phyloP scores from a whole-genome alignment of 2,797 vertebrate species.

The Melanotaenia maccullochi region DNA sequence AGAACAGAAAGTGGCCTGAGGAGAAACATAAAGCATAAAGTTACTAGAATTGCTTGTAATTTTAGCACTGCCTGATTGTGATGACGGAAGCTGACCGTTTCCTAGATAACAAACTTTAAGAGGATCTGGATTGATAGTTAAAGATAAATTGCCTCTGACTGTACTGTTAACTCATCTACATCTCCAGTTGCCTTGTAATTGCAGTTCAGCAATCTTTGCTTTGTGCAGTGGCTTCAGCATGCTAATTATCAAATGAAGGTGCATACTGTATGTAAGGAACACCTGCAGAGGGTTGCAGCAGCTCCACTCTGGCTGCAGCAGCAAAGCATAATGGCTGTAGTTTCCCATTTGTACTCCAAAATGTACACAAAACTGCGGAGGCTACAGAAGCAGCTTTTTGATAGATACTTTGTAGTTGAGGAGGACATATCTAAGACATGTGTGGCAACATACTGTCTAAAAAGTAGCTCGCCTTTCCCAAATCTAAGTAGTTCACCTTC shows the following conservation, averaged over 20 bases:
- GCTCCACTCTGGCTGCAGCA: background rate
- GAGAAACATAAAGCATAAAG: too few species aligned
- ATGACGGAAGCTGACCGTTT: too few species aligned
- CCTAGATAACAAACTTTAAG: background rate
- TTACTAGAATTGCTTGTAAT: too few species aligned
- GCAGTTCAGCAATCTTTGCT: background rate
- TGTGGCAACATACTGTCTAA: background rate
- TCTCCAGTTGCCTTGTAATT: background rate
- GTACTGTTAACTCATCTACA: background rate
- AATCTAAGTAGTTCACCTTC: background rate
- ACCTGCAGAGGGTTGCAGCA: too few species aligned
- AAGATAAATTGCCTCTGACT: background rate
- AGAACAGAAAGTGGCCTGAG: too few species aligned
- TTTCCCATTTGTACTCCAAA: too few species aligned
- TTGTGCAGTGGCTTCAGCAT: slow-evolving; percentile 1
- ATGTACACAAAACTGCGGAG: background rate
- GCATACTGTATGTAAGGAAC: background rate
- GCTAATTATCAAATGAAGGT: slow-evolving; percentile 7
- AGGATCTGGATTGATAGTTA: background rate
- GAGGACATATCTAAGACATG: background rate
- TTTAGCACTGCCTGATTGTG: too few species aligned
- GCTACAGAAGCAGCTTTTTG: background rate
- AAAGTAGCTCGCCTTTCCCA: background rate
- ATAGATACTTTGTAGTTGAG: background rate
- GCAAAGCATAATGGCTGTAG: background rate